Evolutionary conservation across 2,797 vertebrate species (phyloP), one percentile per base, ranked within the genome.

Genomic region (Ptychadena robeensis): DNA sequence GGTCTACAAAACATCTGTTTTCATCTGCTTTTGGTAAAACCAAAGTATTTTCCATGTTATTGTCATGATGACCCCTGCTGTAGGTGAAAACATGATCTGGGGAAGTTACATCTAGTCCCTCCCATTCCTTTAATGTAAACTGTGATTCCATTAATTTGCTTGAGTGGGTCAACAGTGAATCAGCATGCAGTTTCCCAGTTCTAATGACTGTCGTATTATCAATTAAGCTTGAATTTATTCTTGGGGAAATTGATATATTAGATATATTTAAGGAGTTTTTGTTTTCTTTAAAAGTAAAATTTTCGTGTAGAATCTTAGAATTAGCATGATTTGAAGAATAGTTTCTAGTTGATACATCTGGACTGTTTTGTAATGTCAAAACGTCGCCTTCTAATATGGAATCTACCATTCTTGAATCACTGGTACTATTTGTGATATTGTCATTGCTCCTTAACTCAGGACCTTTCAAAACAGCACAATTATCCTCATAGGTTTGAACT

Each of bases 81-180:
- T 94, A 95, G 2, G 94, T 87, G 40, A 90, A 94, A 3, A 92
- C 92, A 0, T 95, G 92, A 69, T 95, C 95, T 0, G 91, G 94
- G 0, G 93, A 93, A 0, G 92, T 94, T 27, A 91, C 91, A 0
- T 94, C 94, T 0, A 93, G 89, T 32, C 93, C 94, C 72, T 65
- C 88, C 85, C 28, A 89, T 82, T 78, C 93, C 79, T 0, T 89
- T 91, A 15, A 25, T 14, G 48, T 11, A 22, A 53, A 53, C 27
- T 40, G 14, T 30, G 30, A 10, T 9, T 44, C 2, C 31, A 15
- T 11, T n/a, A 22, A 40, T 3, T 3, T n/a, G 2, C 6, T 27
- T 25, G n/a, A 25, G 40, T 37, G 32, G 25, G 32, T 57, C 6
- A 71, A n/a, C 9, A 22, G 4, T 2, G 18, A 28, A 40, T 31